Conservation (phyloP, 2,888 invertebrate genomes). For the Orthonychiurus folsomi region DNA sequence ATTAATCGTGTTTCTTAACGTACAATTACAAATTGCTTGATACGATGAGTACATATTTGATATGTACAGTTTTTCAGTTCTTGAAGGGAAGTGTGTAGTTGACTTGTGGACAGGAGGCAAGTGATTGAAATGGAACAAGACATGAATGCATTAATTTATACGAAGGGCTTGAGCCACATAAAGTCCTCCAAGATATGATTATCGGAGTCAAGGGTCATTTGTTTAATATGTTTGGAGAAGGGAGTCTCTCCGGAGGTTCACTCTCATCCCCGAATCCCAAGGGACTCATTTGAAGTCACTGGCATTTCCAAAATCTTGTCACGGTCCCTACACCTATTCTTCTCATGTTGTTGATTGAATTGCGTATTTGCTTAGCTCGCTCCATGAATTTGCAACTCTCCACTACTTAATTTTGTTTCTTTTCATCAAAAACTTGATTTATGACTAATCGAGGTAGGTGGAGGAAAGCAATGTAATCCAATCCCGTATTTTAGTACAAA, state of each 20-base stretch:
- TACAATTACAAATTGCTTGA: not conserved
- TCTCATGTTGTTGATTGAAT: constrained; percentile 35
- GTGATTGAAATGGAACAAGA: not conserved
- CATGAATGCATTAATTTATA: not conserved
- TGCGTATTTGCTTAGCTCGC: constrained; percentile 35
- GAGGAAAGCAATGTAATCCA: too few species aligned
- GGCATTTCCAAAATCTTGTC: constrained; percentile 41
- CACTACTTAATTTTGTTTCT: constrained; percentile 23
- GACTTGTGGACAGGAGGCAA: not conserved
- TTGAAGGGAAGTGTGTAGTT: not conserved
- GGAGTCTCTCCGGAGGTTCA: constrained; percentile 26
- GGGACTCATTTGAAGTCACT: constrained; percentile 40
- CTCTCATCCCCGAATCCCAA: constrained; percentile 21
- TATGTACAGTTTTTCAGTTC: not conserved
- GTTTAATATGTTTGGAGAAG: constrained; percentile 36
- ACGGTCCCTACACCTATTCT: constrained; percentile 37
- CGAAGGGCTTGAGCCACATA: not conserved
- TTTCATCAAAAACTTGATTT: constrained; percentile 25
- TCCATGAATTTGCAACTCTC: constrained; percentile 40
- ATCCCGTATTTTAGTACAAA: too few species aligned
- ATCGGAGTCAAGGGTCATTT: constrained; percentile 40
- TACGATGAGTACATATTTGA: constrained; percentile 5
- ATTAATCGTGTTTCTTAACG: too few species aligned
- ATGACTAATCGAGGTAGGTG: constrained; percentile 10
- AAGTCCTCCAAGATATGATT: not conserved